Base-by-base conservation (phyloP, 2,888 invertebrate species). In the Xylota segnis region DNA sequence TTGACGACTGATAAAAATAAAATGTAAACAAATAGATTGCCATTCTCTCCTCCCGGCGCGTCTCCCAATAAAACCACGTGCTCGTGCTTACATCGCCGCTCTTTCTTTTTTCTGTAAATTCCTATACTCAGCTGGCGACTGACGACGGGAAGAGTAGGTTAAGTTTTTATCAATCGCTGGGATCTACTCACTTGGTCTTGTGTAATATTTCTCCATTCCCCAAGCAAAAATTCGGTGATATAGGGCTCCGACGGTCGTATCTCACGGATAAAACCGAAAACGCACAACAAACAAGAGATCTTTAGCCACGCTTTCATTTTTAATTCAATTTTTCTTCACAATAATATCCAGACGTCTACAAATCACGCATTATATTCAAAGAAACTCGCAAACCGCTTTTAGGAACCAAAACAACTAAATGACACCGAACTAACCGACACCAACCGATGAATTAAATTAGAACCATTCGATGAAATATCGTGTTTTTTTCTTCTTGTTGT, bases 241-340 rank as follows among this genome's bases (percentile, higher is more conserved):
- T 96, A 97, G 0, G 97, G 96, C 89, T 97, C 97, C 0, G 96
- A 96, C 0, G 97, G 97, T n/a, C 97, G 93, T 70, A 97, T 95
- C 91, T 97, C 97, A 87, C 97, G 95, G 43, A 97, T 92, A 88
- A 96, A 95, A 7, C 97, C 97, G 90, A 97, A 97, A 45, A 95
- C 92, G 90, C 97, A 96, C 29, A 97, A 92, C 63, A 96, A 91
- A 34, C 96, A 92, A 0, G 96, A 96, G 68, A 96, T 94, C 91
- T 94, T 94, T 32, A 95, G 90, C 97, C 97, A 97, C 88, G 93
- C 89, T 88, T 91, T 89, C 92, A 92, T 92, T 61, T 63, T 83
- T 27, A 52, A 50, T 50, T 72, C 34, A 47, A 16, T n/a, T 37
- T 29, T 40, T 7, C n/a, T n/a, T n/a, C n/a, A n/a, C n/a, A n/a